These are phyloP conservation scores for Liolophura sinensis DNA, from an alignment of 1,140 invertebrate genomes.

Conservation along the genomic window DNA sequence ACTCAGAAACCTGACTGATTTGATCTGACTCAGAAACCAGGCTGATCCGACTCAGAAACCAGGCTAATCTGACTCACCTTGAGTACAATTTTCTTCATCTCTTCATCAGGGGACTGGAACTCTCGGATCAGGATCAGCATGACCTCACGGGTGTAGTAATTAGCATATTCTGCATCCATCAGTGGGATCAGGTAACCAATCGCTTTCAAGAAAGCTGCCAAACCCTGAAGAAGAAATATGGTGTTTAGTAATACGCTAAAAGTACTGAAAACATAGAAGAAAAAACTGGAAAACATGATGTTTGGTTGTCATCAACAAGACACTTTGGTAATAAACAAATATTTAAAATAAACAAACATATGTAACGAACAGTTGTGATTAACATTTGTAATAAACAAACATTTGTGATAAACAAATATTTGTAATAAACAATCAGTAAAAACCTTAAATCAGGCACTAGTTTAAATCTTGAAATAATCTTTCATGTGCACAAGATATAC, in stretches of 20 bases:
- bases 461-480: not conserved
- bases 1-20: no score
- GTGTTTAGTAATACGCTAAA: not conserved
- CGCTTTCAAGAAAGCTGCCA: slow-evolving; percentile 98
- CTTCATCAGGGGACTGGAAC: slow-evolving; percentile 99
- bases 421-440: not conserved
- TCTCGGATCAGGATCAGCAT: slow-evolving; percentile 99
- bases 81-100: slow-evolving; percentile 99
- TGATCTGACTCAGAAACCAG: not conserved
- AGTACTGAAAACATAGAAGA: no score
- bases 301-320: no score
- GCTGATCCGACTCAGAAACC: not conserved
- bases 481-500: not conserved
- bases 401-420: not conserved
- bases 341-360: no score
- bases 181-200: slow-evolving; percentile 99
- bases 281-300: no score
- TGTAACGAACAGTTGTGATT: no score
- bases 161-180: slow-evolving; percentile 99
- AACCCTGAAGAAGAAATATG: slow-evolving; percentile 63
- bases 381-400: not conserved
- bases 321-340: no score
- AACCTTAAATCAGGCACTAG: not conserved
- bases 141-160: slow-evolving; percentile 99
- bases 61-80: slow-evolving; percentile 67